These are phyloP conservation scores for Propithecus deckenii DNA, from an alignment of 2,797 vertebrate genomes.

Conservation along the genomic window DNA sequence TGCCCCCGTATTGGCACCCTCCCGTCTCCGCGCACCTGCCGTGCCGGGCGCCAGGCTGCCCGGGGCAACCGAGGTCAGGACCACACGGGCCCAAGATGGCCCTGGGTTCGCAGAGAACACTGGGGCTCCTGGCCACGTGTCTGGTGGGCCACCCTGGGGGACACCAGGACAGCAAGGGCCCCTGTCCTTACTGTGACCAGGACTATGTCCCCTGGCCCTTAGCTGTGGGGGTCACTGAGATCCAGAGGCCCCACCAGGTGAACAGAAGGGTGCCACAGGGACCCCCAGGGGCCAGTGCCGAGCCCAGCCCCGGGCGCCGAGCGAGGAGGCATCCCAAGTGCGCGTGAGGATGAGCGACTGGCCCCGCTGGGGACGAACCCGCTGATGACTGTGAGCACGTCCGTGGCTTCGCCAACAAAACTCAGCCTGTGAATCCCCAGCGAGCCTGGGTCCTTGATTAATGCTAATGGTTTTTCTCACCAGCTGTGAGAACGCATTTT, in stretches of 20 bases:
- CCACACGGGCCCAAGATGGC: background rate
- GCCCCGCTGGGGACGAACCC: background rate
- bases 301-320: background rate
- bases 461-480: constrained; percentile 86
- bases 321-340: background rate
- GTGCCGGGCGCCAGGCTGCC: accelerated
- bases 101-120: background rate
- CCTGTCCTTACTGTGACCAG: background rate
- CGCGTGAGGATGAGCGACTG: constrained; percentile 24
- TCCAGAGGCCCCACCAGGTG: background rate
- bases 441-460: constrained; percentile 83
- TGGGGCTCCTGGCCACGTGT: accelerated
- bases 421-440: constrained; percentile 74
- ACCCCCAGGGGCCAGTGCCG: background rate
- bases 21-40: background rate
- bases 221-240: background rate
- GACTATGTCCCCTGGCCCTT: accelerated
- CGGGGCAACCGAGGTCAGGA: background rate
- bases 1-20: accelerated
- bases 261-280: accelerated
- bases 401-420: constrained; percentile 69
- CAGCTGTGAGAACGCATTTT: constrained; percentile 88
- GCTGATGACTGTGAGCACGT: constrained; percentile 24
- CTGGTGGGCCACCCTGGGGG: accelerated
- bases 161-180: background rate